Base-by-base conservation (phyloP, 2,888 invertebrate genomes). In the Athalia circularis region DNA sequence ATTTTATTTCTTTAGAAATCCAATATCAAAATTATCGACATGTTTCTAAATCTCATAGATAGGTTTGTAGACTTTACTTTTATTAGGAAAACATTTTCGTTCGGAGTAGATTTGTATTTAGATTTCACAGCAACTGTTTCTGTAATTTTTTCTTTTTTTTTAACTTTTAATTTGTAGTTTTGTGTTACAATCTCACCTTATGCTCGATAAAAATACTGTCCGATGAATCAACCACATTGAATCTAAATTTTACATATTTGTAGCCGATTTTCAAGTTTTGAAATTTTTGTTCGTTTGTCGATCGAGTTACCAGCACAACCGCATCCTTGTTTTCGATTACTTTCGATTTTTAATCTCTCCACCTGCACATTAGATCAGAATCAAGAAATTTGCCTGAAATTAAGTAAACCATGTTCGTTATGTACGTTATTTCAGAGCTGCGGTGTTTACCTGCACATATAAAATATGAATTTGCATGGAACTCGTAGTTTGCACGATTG, bases 401-500 rank as follows among this genome's bases (percentile, higher is more conserved):
- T 48, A 15, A 29, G 47, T 9, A 3, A 7, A 50, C 8, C 47
- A 15, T 50, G 7, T 29, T 29, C 29, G 29, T 67, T 67, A 67
- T 67, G 15, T 67, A 43, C 15, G 13, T 7, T 15, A 64, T n/a
- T 11, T 50, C 67, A n/a, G 9, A 15, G 1, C 11, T 15, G 50
- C 45, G n/a, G 9, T n/a, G 11, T 50, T 67, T 50, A 50, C 67
- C 67, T 15, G 15, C n/a, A 67, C 50, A 50, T 67, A 48, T 29
- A 29, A 50, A 43, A 52, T 52, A 67, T 67, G n/a, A 50, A 67
- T 13, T 13, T 67, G 67, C 67, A 67, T 67, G 67, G 50, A 67
- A 50, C 50, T 67, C 50, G 50, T 67, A 67, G 50, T 15, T 67
- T 67, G 67, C 67, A 67, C 67, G 67, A 67, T 8, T 8, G 48